A percentile compares a stretch with the other conserved stretches of the same genome.
phyloP scores from a whole-genome alignment of 2,113 vertebrate genomes.

The cat (Felis catus) region F.catus_Fca126_mat1.0 CM031419.1:15629501-15630000 shows the following conservation, averaged over 20 bases:
- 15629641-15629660: neutral
- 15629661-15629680: neutral
- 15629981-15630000: neutral
- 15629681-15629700: neutral
- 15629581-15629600: neutral
- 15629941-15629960: neutral
- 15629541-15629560: conserved; percentile 20
- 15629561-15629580: neutral
- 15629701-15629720: conserved; percentile 38
- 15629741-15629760: neutral
- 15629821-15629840: conserved; percentile 58
- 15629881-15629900: neutral
- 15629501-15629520: neutral
- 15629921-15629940: neutral
- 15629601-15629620: neutral
- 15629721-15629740: neutral
- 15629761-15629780: neutral
- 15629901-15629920: neutral
- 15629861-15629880: neutral
- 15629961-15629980: neutral
- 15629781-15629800: conserved; percentile 42
- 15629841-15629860: conserved; percentile 51
- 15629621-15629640: neutral
- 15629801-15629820: conserved; percentile 41
- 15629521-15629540: neutral